These are phyloP conservation scores for Hemicentrotus pulcherrimus DNA, from an alignment of 35 echinoderm and acorn worm genomes.

Conservation along the genomic window DNA sequence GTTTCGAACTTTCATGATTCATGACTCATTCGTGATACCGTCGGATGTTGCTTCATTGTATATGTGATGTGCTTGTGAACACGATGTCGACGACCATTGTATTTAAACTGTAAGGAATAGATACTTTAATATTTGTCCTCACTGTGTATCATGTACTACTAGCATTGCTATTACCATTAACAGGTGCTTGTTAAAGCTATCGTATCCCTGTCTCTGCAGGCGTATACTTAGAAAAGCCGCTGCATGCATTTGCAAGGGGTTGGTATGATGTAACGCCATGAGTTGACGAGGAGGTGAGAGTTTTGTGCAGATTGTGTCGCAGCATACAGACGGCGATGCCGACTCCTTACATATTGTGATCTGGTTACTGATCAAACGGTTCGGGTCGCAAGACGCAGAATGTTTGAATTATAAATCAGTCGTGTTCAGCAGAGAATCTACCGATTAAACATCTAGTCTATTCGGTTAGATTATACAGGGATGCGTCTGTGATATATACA, in stretches of 20 bases:
- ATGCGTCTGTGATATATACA: not conserved
- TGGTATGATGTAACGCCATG: not conserved
- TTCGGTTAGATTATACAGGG: not conserved
- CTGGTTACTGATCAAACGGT: not conserved
- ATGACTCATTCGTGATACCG: not conserved
- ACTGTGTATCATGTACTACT: not conserved
- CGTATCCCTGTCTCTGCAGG: not conserved
- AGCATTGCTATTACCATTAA: not conserved
- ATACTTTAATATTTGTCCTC: not conserved
- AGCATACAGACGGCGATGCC: not conserved
- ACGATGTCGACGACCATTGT: not conserved
- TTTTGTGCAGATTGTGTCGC: not conserved
- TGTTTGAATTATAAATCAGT: not conserved
- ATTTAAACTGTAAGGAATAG: not conserved
- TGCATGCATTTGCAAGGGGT: not conserved
- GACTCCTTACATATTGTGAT: not conserved
- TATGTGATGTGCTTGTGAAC: not conserved
- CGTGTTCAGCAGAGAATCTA: not conserved
- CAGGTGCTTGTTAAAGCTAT: not conserved
- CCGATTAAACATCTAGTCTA: not conserved
- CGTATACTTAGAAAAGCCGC: not conserved
- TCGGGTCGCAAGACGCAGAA: not conserved
- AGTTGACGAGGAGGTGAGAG: not conserved
- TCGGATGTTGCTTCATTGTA: not conserved
- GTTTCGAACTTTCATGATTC: not conserved